Evolutionary conservation across 2,113 vertebrate genomes (phyloP), one percentile per base, ranked within the genome.

Genomic region (Semicossyphus pulcher): DNA sequence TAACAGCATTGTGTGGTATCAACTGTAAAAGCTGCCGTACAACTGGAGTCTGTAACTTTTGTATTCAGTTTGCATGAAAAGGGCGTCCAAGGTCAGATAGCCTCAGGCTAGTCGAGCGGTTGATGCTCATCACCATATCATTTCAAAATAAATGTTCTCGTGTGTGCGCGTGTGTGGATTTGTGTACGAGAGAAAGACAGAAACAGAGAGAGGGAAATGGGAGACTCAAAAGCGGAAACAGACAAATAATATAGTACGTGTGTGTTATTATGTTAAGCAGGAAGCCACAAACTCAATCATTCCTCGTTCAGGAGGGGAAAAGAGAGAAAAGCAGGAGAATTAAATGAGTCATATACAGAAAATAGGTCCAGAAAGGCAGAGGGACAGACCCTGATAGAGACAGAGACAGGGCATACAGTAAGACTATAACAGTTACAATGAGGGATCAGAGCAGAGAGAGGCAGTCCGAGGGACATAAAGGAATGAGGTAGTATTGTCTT

Each of bases 401-500:
- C 36, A 15, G 5, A 61, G 53, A 65, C 47, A 29, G 42, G n/a
- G n/a, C n/a, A n/a, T n/a, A 63, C 36, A 28, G 64, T 49, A 5
- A 64, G 15, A 68, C 59, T 60, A 18, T 48, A 54, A 76, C 21
- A 71, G 14, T 12, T 8, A 32, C 29, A 75, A 25, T 39, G 49
- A 80, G 20, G 48, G 74, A 67, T 65, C 68, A 62, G 65, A 76
- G 44, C 34, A 72, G 44, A 67, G 26, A 65, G 56, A 83, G 52
- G 39, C 15, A 20, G 49, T 72, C 53, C 42, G 42, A 57, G 45
- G 52, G 56, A 81, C 72, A 78, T 69, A 70, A 83, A 86, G 80
- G 49, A 87, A 74, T 74, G 53, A 66, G 56, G 52, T 39, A 42
- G 60, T 52, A 61, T 77, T 87, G 83, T 84, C 69, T 85, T 88